Base-by-base conservation (phyloP, 53 echinoderm and acorn worm species). In the Antedon mediterranea region DNA sequence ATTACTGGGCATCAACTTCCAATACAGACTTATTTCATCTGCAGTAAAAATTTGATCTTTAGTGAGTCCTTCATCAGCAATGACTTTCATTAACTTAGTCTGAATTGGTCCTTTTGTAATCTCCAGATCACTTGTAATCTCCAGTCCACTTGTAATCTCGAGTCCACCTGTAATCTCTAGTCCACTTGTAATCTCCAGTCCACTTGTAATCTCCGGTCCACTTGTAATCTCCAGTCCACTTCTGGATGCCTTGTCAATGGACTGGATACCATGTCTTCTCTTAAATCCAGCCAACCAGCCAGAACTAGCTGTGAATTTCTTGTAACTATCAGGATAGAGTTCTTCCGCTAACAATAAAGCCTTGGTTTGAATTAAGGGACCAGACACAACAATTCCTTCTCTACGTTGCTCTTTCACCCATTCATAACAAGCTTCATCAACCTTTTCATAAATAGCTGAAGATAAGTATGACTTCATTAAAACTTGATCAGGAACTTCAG, bases 281-380 rank as follows among this genome's bases (percentile, higher is more conserved):
- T 82, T 74, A 27, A 33, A 82, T 15, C 76, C 29, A 31, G 43
- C 27, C 31, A 82, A 43, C 83, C 83, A 83, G 9, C 83, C 83
- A 37, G 4, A 37, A 37, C 37, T 37, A 11, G 37, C 37, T 11
- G 4, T 37, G 11, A 37, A 37, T 11, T 8, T 70, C 71, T 71
- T 71, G 75, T 1, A 77, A 72, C 34, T 33, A 32, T 37, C 37
- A 37, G 37, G 37, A 37, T 37, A 37, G 37, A 37, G 37, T 37
- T 37, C 37, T 37, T 37, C 11, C 37, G 11, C 37, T 6, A 37
- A 37, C 11, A 37, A 37, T 11, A 37, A 37, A 37, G 37, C 37
- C 37, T 37, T 37, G 4, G 37, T 37, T 37, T 37, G 37, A 4
- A 37, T 6, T 6, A 37, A 11, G 37, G 37, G 37, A 11, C 57